These are phyloP conservation scores for Eurois occulta DNA, from an alignment of 2,888 invertebrate genomes.

Conservation along the genomic window DNA sequence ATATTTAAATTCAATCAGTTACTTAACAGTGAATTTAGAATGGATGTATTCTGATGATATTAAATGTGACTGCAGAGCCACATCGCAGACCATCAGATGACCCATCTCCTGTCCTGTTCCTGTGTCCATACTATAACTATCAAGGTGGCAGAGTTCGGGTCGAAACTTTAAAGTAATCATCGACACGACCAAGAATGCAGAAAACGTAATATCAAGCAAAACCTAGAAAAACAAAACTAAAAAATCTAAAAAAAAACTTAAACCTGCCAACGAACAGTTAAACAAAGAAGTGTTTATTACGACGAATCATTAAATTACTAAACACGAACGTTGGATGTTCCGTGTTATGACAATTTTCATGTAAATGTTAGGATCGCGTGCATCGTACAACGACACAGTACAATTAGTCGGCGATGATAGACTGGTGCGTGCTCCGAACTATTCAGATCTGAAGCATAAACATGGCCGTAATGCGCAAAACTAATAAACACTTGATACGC, in stretches of 20 bases:
- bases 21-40: background rate
- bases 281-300: constrained; percentile 61
- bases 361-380: constrained; percentile 77
- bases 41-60: background rate
- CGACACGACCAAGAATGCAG: background rate
- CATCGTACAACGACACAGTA: constrained; percentile 63
- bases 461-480: constrained; percentile 56
- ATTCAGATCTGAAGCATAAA: constrained; percentile 62
- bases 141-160: background rate
- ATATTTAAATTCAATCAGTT: background rate
- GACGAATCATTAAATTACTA: constrained; percentile 64
- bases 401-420: constrained; percentile 73
- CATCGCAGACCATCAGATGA: background rate
- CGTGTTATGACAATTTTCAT: constrained; percentile 73
- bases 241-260: constrained; percentile 1
- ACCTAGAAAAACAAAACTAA: background rate
- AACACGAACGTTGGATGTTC: constrained; percentile 61
- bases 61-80: background rate
- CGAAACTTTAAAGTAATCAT: background rate
- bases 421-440: constrained; percentile 73
- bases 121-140: background rate
- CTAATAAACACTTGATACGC: constrained; percentile 63
- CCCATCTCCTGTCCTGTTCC: background rate
- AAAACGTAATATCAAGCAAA: background rate
- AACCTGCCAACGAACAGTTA: background rate